phyloP scores from a whole-genome alignment of 2,888 invertebrate genomes.

The Pterostichus niger region DNA sequence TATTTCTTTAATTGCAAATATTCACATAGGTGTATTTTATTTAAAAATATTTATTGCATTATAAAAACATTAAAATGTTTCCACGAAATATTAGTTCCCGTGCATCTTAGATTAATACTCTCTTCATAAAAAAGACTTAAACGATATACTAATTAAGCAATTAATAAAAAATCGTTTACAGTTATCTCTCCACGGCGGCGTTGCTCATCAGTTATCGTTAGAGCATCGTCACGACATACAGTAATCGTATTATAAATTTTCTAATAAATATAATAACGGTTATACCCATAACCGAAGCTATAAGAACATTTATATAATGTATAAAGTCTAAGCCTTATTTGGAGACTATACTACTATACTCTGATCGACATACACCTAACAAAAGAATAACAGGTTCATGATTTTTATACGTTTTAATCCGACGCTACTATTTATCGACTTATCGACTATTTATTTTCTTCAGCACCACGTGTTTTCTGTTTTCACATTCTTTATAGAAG shows the following conservation, averaged over 20 bases:
- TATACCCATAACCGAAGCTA: slow-evolving; percentile 11
- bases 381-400: slow-evolving; percentile 12
- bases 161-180: slow-evolving; percentile 50
- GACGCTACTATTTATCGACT: background rate
- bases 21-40: slow-evolving; percentile 18
- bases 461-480: no score
- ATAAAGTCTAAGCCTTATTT: slow-evolving; percentile 21
- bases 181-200: slow-evolving; percentile 8
- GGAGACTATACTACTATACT: background rate
- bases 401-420: background rate
- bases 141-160: slow-evolving; percentile 51
- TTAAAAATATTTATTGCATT: background rate
- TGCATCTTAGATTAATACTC: background rate
- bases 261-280: slow-evolving; percentile 61
- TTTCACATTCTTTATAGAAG: no score
- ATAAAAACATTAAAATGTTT: slow-evolving; percentile 20
- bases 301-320: slow-evolving; percentile 10
- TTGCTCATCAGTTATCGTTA: slow-evolving; percentile 44
- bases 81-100: slow-evolving; percentile 14
- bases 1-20: slow-evolving; percentile 37
- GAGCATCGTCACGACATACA: slow-evolving; percentile 45
- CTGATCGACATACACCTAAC: background rate
- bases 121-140: slow-evolving; percentile 23
- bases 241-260: slow-evolving; percentile 54
- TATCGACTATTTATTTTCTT: background rate